Conservation (phyloP, 2,888 invertebrate species). For the Lycaena phlaeas region DNA sequence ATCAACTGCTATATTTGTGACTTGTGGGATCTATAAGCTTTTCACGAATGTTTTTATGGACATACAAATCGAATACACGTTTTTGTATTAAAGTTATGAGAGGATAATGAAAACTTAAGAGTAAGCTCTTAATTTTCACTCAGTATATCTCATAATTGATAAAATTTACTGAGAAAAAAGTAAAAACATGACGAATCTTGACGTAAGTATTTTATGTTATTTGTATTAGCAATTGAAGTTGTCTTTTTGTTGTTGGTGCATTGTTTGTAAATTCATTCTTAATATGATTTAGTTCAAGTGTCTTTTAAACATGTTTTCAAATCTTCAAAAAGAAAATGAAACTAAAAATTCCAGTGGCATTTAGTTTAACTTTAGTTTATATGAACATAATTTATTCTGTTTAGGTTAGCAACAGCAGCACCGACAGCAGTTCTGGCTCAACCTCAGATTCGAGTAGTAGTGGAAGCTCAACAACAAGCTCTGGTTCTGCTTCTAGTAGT, state of each 20-base stretch:
- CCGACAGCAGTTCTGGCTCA: slow-evolving; percentile 77
- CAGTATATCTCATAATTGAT: too few relatives aligned
- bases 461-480: slow-evolving; percentile 79
- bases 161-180: slow-evolving; percentile 9
- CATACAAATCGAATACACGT: not conserved
- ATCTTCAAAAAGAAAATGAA: too few relatives aligned
- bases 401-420: slow-evolving; percentile 66
- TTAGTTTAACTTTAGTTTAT: too few relatives aligned
- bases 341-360: too few relatives aligned
- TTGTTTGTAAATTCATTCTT: too few relatives aligned
- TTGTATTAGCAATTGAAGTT: not conserved
- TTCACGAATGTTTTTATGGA: not conserved
- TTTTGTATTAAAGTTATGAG: not conserved
- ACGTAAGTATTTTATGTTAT: slow-evolving; percentile 33
- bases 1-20: not conserved
- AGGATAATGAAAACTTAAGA: not conserved
- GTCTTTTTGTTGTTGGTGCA: not conserved
- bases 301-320: too few relatives aligned
- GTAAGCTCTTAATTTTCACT: not conserved
- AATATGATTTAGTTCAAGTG: too few relatives aligned
- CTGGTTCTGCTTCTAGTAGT: slow-evolving; percentile 79
- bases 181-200: slow-evolving; percentile 42
- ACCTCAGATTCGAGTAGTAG: slow-evolving; percentile 80
- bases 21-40: not conserved
- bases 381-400: too few relatives aligned